Evolutionary conservation across 2,888 invertebrate species (phyloP).

Genomic region (Aquatica leii): DNA sequence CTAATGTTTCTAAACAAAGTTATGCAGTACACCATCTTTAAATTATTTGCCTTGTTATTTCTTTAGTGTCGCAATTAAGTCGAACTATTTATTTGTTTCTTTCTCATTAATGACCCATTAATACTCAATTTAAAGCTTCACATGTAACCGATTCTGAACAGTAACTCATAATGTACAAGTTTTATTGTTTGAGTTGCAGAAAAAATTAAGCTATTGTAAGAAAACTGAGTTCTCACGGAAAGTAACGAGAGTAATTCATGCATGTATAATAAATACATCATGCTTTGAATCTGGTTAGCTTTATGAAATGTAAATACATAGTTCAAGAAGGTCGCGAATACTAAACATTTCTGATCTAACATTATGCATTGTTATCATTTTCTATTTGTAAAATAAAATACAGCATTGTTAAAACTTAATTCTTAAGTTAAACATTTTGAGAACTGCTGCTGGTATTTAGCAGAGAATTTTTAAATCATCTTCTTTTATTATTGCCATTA

Average conservation of each 20-base stretch:
- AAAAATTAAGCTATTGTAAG: too few species aligned
- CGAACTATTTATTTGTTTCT: conserved; percentile 28
- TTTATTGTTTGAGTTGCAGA: too few species aligned
- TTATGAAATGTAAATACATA: conserved; percentile 34
- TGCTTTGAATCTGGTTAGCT: conserved; percentile 31
- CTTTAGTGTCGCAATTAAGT: conserved; percentile 23
- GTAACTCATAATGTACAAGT: too few species aligned
- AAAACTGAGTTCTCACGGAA: conserved; percentile 32
- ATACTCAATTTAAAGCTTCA: too few species aligned
- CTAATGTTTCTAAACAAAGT: conserved; percentile 38
- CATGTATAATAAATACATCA: conserved; percentile 35
- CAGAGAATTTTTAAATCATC: conserved; percentile 28
- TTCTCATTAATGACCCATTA: too few species aligned
- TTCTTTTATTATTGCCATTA: conserved; percentile 24
- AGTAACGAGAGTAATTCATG: conserved; percentile 27
- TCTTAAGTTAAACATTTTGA: conserved; percentile 4
- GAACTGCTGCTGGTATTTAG: conserved; percentile 19
- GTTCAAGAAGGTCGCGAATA: conserved; percentile 27
- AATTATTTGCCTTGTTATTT: conserved; percentile 30
- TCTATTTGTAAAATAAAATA: conserved; percentile 4
- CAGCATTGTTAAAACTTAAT: not conserved
- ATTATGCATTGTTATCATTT: conserved; percentile 25
- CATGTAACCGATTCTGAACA: too few species aligned
- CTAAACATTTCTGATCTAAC: conserved; percentile 17
- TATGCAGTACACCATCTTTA: conserved; percentile 25